These are phyloP conservation scores for Amphiura filiformis DNA, from an alignment of 35 echinoderm and acorn worm genomes.

Conservation along the genomic window DNA sequence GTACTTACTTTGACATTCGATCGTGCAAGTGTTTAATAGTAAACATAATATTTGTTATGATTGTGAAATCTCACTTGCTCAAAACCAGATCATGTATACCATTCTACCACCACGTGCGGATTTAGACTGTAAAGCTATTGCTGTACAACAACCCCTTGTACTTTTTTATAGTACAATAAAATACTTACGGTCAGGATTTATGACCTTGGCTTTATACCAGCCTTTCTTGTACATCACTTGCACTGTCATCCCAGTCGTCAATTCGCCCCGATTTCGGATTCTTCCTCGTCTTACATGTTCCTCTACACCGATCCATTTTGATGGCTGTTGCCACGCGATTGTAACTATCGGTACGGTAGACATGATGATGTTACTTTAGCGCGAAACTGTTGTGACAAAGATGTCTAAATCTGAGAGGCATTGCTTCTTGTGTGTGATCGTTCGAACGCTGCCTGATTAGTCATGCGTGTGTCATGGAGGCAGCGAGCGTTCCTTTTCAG, in stretches of 20 bases:
- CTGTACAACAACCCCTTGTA: no score
- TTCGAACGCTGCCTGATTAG: slow-evolving; percentile 1
- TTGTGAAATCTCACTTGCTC: no score
- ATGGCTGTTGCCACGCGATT: not conserved
- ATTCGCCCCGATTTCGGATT: slow-evolving; percentile 1
- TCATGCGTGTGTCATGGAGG: slow-evolving; percentile 7
- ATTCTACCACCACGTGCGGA: no score
- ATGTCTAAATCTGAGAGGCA: not conserved
- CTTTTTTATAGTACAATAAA: no score
- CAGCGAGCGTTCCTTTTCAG: slow-evolving; percentile 1
- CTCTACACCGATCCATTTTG: not conserved
- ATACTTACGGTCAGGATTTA: slow-evolving; percentile 7
- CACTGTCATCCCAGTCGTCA: not conserved
- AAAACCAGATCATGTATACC: no score
- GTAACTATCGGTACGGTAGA: not conserved
- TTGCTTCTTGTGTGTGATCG: slow-evolving; percentile 2
- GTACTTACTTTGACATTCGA: no score
- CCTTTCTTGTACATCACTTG: slow-evolving; percentile 7
- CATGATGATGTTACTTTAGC: not conserved
- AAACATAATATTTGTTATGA: no score
- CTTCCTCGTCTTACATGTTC: not conserved
- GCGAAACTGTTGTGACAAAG: not conserved
- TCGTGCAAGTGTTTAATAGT: no score
- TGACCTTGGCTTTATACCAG: slow-evolving; percentile 6
- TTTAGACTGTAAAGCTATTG: no score